These are phyloP conservation scores for Sarcophaga bullata DNA, from an alignment of 1,140 invertebrate genomes.

Conservation along the genomic window DNA sequence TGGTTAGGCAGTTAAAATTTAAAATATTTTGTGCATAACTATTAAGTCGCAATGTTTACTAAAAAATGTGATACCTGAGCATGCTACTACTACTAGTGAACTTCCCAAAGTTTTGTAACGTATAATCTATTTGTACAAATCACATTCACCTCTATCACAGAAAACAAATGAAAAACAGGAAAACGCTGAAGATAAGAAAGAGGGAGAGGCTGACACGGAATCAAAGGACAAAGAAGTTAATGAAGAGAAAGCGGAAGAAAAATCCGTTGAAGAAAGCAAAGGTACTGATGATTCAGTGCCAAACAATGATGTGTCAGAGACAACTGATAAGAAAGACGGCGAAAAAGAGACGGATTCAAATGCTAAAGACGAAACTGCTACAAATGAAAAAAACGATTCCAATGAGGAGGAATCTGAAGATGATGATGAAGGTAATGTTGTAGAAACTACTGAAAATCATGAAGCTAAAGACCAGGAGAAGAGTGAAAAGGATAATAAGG, in stretches of 20 bases:
- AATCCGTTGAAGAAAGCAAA: background rate
- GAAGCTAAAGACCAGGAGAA: conserved; percentile 23
- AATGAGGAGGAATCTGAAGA: conserved; percentile 42
- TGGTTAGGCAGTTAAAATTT: too few relatives aligned
- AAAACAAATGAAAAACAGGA: conserved; percentile 29
- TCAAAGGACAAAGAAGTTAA: conserved; percentile 39
- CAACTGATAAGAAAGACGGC: background rate
- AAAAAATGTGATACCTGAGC: background rate
- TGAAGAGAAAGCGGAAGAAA: conserved; percentile 23
- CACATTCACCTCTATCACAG: background rate
- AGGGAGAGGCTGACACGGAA: conserved; percentile 9
- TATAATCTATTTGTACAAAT: background rate
- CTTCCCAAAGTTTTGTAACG: too few relatives aligned
- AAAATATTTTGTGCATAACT: too few relatives aligned
- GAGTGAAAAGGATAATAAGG: conserved; percentile 26
- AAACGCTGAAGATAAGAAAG: conserved; percentile 25
- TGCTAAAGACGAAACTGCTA: conserved; percentile 48
- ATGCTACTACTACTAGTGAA: too few relatives aligned
- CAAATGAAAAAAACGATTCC: conserved; percentile 46
- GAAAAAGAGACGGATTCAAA: background rate
- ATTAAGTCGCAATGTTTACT: background rate
- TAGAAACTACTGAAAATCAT: conserved; percentile 31
- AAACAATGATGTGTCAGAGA: background rate
- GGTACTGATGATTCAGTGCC: conserved; percentile 19
- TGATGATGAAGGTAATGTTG: conserved; percentile 44